phyloP scores from a whole-genome alignment of 2,797 vertebrate genomes.

The Poecilia velifera region DNA sequence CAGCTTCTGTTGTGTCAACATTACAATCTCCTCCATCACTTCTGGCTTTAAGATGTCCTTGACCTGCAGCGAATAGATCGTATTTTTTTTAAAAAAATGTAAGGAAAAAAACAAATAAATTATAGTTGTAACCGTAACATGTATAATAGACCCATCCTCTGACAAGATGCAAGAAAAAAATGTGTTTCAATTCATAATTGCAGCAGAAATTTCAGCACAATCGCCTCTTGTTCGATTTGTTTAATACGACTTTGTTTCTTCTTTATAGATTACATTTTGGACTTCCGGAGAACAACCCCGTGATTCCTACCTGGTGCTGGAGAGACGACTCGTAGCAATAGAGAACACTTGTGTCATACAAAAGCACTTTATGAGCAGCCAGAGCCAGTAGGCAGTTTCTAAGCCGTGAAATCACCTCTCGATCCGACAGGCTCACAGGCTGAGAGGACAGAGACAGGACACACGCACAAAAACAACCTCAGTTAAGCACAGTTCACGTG shows the following conservation, averaged over 20 bases:
- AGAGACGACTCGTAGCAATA: constrained; percentile 96
- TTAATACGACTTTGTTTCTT: neutral
- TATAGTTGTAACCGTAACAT: neutral
- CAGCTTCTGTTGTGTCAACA: constrained; percentile 92
- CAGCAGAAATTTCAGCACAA: constrained; percentile 6
- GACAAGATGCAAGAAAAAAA: constrained; percentile 3
- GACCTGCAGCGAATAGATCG: constrained; percentile 80
- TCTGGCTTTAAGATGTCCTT: constrained; percentile 97
- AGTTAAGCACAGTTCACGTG: neutral
- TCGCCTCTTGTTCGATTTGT: constrained; percentile 15
- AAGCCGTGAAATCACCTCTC: constrained; percentile 95
- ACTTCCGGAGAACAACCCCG: neutral
- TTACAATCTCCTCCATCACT: constrained; percentile 91
- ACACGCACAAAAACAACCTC: neutral
- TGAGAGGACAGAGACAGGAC: constrained; percentile 57
- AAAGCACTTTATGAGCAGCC: constrained; percentile 87
- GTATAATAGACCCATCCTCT: constrained; percentile 7
- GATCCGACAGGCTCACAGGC: constrained; percentile 88
- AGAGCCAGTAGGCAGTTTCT: constrained; percentile 93
- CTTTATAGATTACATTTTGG: neutral
- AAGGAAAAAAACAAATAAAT: neutral
- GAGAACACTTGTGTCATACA: constrained; percentile 95
- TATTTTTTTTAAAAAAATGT: no score
- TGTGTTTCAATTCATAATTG: neutral
- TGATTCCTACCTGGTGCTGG: constrained; percentile 85